A percentile compares a stretch with the other conserved stretches of the same genome.
These are phyloP conservation scores for Limenitis camilla DNA, from an alignment of 2,888 invertebrate genomes.

Conservation along the genomic window DNA sequence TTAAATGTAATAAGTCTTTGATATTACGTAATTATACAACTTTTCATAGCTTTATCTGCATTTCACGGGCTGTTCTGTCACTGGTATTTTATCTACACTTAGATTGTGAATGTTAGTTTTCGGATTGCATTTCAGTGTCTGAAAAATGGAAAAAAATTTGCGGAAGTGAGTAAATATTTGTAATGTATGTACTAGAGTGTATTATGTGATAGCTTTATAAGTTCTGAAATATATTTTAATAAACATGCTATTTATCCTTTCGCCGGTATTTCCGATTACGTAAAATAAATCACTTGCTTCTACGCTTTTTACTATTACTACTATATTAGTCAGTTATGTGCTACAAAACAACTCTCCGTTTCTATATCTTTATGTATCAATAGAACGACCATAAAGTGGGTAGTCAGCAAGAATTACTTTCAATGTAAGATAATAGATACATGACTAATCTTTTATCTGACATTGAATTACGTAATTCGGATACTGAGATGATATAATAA, in stretches of 20 bases:
- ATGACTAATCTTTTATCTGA: constrained; percentile 14
- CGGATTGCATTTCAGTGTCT: constrained; percentile 70
- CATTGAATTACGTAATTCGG: constrained; percentile 13
- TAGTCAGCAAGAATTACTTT: not conserved
- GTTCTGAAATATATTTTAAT: constrained; percentile 18
- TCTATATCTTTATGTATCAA: too few relatives aligned
- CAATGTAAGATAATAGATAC: constrained; percentile 8
- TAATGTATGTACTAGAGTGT: constrained; percentile 41
- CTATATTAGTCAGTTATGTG: not conserved
- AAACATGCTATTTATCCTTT: constrained; percentile 10
- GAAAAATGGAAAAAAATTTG: constrained; percentile 71
- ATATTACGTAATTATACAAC: constrained; percentile 4
- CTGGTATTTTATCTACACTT: constrained; percentile 30
- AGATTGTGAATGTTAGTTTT: constrained; percentile 65
- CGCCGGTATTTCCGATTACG: not conserved
- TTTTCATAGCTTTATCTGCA: constrained; percentile 19
- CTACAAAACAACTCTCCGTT: not conserved
- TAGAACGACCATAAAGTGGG: too few relatives aligned
- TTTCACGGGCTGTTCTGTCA: constrained; percentile 21
- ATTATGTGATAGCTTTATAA: constrained; percentile 40
- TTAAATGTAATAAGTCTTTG: constrained; percentile 13
- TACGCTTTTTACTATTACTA: constrained; percentile 8
- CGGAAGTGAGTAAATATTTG: constrained; percentile 69
- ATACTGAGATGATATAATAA: constrained; percentile 8
- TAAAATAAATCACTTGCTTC: constrained; percentile 8